Evolutionary conservation across 2,888 invertebrate species (phyloP).

Genomic region (Epirrhoe tristata): DNA sequence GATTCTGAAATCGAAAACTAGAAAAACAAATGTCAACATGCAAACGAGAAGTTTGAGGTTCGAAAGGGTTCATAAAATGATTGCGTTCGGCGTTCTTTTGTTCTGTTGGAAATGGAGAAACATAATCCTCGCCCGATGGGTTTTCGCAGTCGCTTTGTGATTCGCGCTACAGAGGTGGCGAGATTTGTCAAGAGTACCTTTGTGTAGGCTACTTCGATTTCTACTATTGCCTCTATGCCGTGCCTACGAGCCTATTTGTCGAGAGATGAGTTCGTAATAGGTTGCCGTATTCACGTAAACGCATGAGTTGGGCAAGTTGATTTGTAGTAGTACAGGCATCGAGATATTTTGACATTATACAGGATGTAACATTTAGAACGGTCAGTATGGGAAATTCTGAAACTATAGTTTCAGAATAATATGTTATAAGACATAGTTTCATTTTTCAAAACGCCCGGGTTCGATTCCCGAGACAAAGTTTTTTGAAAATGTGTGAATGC

Average conservation of each 20-base stretch:
- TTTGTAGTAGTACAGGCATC: too few relatives aligned
- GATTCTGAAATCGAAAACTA: not conserved
- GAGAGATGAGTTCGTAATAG: conserved; percentile 5
- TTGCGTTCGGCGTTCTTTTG: conserved; percentile 46
- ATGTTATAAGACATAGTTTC: too few relatives aligned
- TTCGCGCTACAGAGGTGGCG: conserved; percentile 36
- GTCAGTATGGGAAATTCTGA: too few relatives aligned
- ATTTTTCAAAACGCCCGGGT: too few relatives aligned
- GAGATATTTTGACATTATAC: too few relatives aligned
- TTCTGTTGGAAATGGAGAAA: conserved; percentile 54
- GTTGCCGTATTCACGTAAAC: not conserved
- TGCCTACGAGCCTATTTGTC: conserved; percentile 1
- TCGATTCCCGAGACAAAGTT: too few relatives aligned
- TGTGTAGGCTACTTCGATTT: conserved; percentile 14
- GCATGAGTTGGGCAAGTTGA: too few relatives aligned
- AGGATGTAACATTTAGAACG: too few relatives aligned
- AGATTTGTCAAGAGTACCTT: conserved; percentile 24
- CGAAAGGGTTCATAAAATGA: conserved; percentile 20
- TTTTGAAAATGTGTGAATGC: too few relatives aligned
- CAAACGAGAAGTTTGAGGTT: conserved; percentile 10
- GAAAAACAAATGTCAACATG: not conserved
- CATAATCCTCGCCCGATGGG: conserved; percentile 50
- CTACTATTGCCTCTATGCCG: conserved; percentile 7
- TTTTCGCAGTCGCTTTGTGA: conserved; percentile 46
- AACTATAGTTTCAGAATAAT: too few relatives aligned